These are phyloP conservation scores for Harpagifer antarcticus DNA, from an alignment of 2,797 vertebrate species.

Conservation along the genomic window DNA sequence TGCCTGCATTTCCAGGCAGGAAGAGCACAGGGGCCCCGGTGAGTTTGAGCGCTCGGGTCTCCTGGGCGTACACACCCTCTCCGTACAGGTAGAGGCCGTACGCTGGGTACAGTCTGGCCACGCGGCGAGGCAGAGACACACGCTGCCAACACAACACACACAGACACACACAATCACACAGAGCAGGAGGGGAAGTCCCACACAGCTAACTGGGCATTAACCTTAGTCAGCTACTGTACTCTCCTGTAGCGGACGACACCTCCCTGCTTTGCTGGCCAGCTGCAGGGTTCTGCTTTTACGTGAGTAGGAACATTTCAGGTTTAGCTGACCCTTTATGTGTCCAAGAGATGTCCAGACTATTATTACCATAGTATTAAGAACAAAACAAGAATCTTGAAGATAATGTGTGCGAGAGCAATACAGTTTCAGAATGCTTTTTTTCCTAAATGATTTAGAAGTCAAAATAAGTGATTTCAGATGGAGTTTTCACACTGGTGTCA, in stretches of 20 bases:
- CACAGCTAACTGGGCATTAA: neutral
- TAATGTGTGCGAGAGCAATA: too few relatives aligned
- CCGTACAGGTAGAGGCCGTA: constrained; percentile 98
- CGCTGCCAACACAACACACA: constrained; percentile 80
- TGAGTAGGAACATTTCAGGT: too few relatives aligned
- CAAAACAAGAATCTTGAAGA: neutral
- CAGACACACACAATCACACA: neutral
- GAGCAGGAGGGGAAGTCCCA: neutral
- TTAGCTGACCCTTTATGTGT: too few relatives aligned
- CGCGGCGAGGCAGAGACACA: constrained; percentile 91
- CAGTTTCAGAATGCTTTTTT: too few relatives aligned
- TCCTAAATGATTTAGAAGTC: too few relatives aligned
- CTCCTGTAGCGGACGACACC: neutral
- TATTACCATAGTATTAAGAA: too few relatives aligned
- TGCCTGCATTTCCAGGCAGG: constrained; percentile 97
- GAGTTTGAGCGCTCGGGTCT: constrained; percentile 90
- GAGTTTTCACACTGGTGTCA: neutral
- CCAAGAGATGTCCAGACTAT: neutral
- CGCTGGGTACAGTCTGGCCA: constrained; percentile 88
- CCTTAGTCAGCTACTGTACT: too few relatives aligned
- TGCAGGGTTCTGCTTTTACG: neutral
- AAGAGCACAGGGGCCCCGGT: constrained; percentile 96
- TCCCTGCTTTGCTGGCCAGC: neutral
- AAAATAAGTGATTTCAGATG: neutral
- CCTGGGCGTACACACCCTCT: constrained; percentile 92